Base-by-base conservation (phyloP, 2,797 vertebrate species). In the Gallirallus australis region DNA sequence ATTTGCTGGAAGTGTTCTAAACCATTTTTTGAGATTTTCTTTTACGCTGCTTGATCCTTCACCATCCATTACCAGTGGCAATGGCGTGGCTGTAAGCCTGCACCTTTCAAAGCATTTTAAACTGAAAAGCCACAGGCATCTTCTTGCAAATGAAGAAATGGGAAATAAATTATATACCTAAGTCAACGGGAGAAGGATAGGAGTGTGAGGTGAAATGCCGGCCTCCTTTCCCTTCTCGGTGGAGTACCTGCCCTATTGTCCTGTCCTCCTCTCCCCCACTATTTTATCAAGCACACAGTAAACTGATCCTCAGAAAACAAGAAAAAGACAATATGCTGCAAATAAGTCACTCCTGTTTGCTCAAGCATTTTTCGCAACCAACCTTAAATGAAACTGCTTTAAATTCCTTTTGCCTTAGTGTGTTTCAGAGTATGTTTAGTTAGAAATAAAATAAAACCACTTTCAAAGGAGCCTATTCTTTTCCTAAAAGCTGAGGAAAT, bases 1-100 rank as follows among this genome's bases (percentile, higher is more conserved):
- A 45, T 80, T 64, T 88, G 79, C 89, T 88, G 70, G 24, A 85
- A 94, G 69, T 15, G n/a, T n/a, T 77, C 53, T 59, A 33, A 65
- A 56, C 25, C 28, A 47, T 30, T 31, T 63, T 71, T 11, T 27
- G n/a, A 86, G 65, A 81, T 85, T 95, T 84, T 68, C 93, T 61
- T 53, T 39, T 57, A 19, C 16, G 5, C 23, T 7, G n/a, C 70
- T 82, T 31, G 24, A 53, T 90, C 21, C 54, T 52, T 45, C 27
- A 35, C 63, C 6, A 7, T 54, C 61, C 64, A 7, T 69, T 47
- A 73, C 33, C 9, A 2, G 47, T 40, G 64, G 70, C 61, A 40
- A 35, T 4, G n/a, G 47, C 59, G 40, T 0, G 9, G 75, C 64
- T 66, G 75, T 21, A 89, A 80, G 27, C 6, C 48, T 70, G 52